A percentile compares a stretch with the other conserved stretches of the same genome.
Conservation (phyloP, 2,888 invertebrate genomes). For the Drosophila acutilabella region DNA sequence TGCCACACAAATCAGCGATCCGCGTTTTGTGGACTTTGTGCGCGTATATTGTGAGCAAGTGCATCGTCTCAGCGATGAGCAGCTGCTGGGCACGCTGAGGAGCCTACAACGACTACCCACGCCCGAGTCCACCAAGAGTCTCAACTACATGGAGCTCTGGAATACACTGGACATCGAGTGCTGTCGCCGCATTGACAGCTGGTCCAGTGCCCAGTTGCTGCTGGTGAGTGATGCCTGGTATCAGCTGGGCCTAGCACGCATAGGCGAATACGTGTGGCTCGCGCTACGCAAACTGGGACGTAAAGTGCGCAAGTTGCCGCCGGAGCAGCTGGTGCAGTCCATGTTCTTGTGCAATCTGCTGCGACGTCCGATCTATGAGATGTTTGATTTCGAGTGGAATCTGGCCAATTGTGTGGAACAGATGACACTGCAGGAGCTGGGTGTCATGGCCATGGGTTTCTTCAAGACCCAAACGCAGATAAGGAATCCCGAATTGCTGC, state of each 20-base stretch:
- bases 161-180: slow-evolving; percentile 89
- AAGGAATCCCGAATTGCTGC: slow-evolving; percentile 85
- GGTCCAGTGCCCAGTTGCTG: slow-evolving; percentile 87
- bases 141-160: slow-evolving; percentile 89
- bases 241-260: slow-evolving; percentile 86
- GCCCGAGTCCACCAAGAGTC: slow-evolving; percentile 86
- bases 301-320: slow-evolving; percentile 87
- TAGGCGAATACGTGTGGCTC: slow-evolving; percentile 87
- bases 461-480: slow-evolving; percentile 91
- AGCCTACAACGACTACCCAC: slow-evolving; percentile 86
- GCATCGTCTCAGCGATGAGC: slow-evolving; percentile 86
- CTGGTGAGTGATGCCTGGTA: slow-evolving; percentile 88
- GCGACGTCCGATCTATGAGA: slow-evolving; percentile 86
- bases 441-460: slow-evolving; percentile 90
- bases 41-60: slow-evolving; percentile 86
- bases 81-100: slow-evolving; percentile 86
- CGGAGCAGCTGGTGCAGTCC: slow-evolving; percentile 88
- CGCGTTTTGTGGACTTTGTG: slow-evolving; percentile 71
- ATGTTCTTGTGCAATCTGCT: slow-evolving; percentile 89
- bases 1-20: slow-evolving; percentile 67
- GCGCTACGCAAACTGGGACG: slow-evolving; percentile 86
- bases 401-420: slow-evolving; percentile 86
- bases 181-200: slow-evolving; percentile 85
- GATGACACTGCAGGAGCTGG: slow-evolving; percentile 89
- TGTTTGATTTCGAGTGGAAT: slow-evolving; percentile 89